These are phyloP conservation scores for Eristalinus sepulchralis DNA, from an alignment of 2,888 invertebrate species.

Conservation along the genomic window DNA sequence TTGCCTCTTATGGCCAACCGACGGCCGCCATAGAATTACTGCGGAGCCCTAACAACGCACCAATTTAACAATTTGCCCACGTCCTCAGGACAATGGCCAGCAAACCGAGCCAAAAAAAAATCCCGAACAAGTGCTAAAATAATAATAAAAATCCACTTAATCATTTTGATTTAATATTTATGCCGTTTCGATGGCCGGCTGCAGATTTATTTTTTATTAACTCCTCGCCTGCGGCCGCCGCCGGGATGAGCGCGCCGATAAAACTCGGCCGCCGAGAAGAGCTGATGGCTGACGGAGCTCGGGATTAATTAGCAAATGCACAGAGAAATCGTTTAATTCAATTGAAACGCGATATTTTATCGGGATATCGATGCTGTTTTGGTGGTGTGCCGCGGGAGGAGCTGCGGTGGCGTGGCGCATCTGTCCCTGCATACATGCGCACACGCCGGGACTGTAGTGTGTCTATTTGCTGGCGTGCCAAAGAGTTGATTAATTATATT, in stretches of 20 bases:
- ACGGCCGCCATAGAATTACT: not conserved
- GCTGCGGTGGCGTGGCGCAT: not conserved
- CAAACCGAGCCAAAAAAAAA: not conserved
- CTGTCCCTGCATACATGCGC: not conserved
- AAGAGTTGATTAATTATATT: slow-evolving; percentile 49
- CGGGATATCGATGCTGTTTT: not conserved
- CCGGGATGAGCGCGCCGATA: not conserved
- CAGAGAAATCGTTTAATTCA: slow-evolving; percentile 28
- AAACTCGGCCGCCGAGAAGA: not conserved
- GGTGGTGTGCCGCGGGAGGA: not conserved
- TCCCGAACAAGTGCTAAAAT: not conserved
- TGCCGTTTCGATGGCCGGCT: not conserved
- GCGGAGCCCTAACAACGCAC: not conserved
- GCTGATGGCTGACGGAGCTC: not conserved
- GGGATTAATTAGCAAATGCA: slow-evolving; percentile 55
- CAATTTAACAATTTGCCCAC: not conserved
- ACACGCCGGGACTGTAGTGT: not conserved
- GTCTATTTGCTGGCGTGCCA: not conserved
- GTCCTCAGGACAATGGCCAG: not conserved
- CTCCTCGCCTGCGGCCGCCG: not conserved
- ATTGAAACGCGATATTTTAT: slow-evolving; percentile 26
- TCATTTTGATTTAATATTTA: not conserved
- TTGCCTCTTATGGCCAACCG: not conserved
- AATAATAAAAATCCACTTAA: not conserved
- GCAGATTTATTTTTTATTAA: not conserved